phyloP scores from a whole-genome alignment of 2,797 vertebrate species.

The Rallus crepitans region DNA sequence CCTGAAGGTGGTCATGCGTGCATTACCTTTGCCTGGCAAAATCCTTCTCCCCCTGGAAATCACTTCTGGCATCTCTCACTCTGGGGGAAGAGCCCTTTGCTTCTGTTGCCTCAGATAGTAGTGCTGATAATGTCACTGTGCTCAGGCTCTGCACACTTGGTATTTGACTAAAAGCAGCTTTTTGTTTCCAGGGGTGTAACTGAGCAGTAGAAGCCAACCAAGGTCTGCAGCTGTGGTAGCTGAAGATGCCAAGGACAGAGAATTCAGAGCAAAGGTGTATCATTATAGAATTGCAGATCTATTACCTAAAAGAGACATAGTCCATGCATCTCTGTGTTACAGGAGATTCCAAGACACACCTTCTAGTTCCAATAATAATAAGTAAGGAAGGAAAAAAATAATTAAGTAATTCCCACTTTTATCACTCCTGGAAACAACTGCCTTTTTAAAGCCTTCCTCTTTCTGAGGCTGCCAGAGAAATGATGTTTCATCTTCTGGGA shows the following conservation, averaged over 20 bases:
- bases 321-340: neutral
- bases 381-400: neutral
- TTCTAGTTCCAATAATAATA: neutral
- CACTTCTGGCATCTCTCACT: neutral
- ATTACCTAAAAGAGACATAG: neutral
- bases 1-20: rapidly evolving
- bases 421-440: neutral
- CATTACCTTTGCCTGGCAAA: neutral
- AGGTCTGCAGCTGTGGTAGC: neutral
- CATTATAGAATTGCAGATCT: neutral
- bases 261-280: neutral
- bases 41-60: neutral
- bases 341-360: neutral
- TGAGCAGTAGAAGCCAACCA: neutral
- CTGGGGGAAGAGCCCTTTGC: neutral
- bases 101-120: neutral
- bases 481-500: neutral
- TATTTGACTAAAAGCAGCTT: neutral
- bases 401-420: neutral
- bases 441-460: neutral
- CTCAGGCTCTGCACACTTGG: neutral
- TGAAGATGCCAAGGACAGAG: neutral
- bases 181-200: neutral
- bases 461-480: neutral
- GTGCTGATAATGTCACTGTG: neutral